These are phyloP conservation scores for Varecia variegata DNA, from an alignment of 2,797 vertebrate genomes.

Conservation along the genomic window DNA sequence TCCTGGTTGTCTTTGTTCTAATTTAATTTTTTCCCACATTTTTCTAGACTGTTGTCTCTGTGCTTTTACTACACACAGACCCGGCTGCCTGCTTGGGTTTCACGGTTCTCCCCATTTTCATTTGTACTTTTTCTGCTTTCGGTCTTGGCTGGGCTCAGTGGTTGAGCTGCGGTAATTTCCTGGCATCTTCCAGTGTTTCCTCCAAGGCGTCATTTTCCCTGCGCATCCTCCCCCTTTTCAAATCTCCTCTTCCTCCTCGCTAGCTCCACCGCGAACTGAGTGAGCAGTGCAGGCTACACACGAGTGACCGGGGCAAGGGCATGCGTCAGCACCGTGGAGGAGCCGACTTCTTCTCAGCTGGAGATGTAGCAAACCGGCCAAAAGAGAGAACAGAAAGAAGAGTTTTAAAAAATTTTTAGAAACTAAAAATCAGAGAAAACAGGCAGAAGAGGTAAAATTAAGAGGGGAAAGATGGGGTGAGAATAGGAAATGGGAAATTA, in stretches of 20 bases:
- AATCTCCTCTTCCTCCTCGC: background rate
- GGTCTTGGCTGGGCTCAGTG: constrained; percentile 13
- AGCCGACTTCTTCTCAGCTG: constrained; percentile 8
- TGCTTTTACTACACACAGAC: background rate
- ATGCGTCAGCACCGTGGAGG: constrained; percentile 59
- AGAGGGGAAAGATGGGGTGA: background rate
- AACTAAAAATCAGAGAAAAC: background rate
- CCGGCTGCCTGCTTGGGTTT: background rate
- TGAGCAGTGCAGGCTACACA: background rate
- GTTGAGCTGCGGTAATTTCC: constrained; percentile 25
- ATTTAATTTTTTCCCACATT: background rate
- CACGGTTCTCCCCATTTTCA: background rate
- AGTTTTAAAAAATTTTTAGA: background rate
- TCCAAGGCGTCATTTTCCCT: constrained; percentile 6
- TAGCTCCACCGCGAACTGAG: background rate
- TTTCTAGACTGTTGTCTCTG: background rate
- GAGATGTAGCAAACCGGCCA: constrained; percentile 40
- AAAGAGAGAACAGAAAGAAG: background rate
- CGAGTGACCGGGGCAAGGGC: background rate
- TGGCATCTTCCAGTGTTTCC: constrained; percentile 17
- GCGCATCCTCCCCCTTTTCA: background rate
- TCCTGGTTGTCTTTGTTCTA: background rate
- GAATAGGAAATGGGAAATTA: background rate
- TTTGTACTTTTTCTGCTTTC: constrained; percentile 16
- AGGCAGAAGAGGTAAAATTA: background rate